phyloP scores from a whole-genome alignment of 2,888 invertebrate species.

The Chalcis sispes region DNA sequence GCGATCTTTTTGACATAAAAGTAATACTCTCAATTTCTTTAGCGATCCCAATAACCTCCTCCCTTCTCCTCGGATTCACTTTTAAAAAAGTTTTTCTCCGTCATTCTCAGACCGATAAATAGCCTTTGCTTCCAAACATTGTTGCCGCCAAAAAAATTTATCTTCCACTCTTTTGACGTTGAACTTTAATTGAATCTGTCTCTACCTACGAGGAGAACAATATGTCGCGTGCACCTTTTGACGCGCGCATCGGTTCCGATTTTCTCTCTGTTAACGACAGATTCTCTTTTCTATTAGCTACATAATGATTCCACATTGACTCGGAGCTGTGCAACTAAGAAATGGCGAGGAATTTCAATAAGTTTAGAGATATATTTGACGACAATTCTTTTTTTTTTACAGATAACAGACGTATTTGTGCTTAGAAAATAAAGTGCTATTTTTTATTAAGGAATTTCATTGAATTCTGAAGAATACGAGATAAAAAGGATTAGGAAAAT shows the following conservation, averaged over 20 bases:
- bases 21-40: too few species aligned
- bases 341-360: background rate
- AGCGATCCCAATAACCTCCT: too few species aligned
- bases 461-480: background rate
- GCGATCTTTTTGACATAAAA: too few species aligned
- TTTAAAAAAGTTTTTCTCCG: too few species aligned
- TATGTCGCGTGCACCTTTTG: constrained; percentile 11
- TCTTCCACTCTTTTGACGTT: background rate
- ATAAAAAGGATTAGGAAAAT: too few species aligned
- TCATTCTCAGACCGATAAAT: too few species aligned
- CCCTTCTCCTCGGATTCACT: too few species aligned
- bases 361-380: background rate
- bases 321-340: background rate
- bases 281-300: background rate
- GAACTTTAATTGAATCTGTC: constrained; percentile 39
- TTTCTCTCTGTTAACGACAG: background rate
- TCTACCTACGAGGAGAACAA: background rate
- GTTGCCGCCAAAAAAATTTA: constrained; percentile 2
- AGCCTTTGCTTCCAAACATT: too few species aligned
- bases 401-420: too few species aligned
- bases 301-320: background rate
- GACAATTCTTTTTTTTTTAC: too few species aligned
- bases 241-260: background rate
- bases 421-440: too few species aligned
- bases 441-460: too few species aligned